Conservation (phyloP, 2,113 vertebrate genomes). For the Myiozetetes cayanensis region DNA sequence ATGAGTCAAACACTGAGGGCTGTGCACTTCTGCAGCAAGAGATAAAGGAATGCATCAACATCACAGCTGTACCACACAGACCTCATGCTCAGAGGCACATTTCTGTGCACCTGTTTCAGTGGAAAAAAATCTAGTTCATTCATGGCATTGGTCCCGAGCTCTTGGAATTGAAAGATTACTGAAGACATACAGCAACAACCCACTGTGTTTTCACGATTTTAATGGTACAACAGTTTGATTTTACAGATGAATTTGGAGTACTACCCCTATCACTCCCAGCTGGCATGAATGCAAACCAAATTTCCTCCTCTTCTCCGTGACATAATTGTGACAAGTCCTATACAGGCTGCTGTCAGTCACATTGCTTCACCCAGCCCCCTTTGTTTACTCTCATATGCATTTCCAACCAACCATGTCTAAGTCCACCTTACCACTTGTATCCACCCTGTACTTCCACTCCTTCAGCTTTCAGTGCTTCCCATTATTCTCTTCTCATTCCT, state of each 20-base stretch:
- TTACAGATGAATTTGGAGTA: background rate
- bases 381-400: background rate
- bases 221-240: background rate
- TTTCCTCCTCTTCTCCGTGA: background rate
- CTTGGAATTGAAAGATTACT: background rate
- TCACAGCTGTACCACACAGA: background rate
- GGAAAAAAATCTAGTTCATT: background rate
- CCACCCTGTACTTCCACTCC: background rate
- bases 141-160: background rate
- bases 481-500: background rate
- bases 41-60: background rate
- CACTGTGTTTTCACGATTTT: background rate
- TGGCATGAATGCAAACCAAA: background rate
- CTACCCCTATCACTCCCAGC: background rate
- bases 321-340: background rate
- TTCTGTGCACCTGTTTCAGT: background rate
- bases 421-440: background rate
- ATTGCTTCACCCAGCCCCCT: background rate
- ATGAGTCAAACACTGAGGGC: background rate
- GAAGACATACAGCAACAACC: background rate
- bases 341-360: background rate
- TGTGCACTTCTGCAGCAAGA: background rate
- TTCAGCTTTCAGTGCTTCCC: background rate
- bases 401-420: background rate
- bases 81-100: background rate